Conservation (phyloP, 2,113 vertebrate genomes). For the Alces alces region DNA sequence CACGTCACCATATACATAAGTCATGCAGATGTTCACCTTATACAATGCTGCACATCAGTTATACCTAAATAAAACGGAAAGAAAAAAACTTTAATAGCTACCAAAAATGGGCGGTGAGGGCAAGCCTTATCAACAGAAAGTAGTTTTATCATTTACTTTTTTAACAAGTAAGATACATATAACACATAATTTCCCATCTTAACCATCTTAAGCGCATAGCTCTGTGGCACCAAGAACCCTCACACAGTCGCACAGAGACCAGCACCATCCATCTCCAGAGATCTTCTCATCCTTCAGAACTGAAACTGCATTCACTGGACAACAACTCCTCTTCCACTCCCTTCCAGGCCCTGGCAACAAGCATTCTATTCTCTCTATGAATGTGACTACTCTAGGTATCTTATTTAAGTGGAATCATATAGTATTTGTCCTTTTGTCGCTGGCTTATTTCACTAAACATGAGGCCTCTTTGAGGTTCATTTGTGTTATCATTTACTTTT, state of each 20-base stretch:
- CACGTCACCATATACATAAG: not conserved
- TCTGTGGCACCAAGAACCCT: not conserved
- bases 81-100: not conserved
- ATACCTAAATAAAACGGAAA: not conserved
- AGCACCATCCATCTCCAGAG: not conserved
- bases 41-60: not conserved
- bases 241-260: not conserved
- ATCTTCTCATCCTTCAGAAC: not conserved
- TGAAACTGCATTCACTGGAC: not conserved
- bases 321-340: not conserved
- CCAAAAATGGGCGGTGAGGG: not conserved
- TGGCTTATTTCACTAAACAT: not conserved
- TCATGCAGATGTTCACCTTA: not conserved
- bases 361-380: not conserved
- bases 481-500: not conserved
- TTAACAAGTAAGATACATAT: not conserved
- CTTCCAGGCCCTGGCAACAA: not conserved
- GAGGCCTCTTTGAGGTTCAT: not conserved
- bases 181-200: not conserved
- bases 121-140: not conserved
- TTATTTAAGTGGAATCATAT: not conserved
- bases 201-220: not conserved
- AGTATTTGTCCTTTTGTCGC: not conserved
- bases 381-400: not conserved
- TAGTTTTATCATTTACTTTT: not conserved